Evolutionary conservation across 2,113 vertebrate species (phyloP), one percentile per base, ranked within the genome.

Genomic region (Chlorocebus sabaeus): DNA sequence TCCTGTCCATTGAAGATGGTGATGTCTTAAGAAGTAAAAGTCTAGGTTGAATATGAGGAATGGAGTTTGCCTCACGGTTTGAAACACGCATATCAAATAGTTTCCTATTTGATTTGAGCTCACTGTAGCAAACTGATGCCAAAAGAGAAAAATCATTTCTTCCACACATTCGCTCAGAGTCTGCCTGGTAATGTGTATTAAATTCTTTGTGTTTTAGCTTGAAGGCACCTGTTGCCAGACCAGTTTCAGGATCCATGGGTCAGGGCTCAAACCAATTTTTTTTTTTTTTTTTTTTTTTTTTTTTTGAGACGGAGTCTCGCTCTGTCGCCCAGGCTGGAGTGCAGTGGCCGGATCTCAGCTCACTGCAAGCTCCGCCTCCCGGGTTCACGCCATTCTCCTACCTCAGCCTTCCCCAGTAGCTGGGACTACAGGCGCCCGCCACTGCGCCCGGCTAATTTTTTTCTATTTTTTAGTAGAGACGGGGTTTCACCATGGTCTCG

Each of bases 151-250:
- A 89, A 30, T 87, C 96, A 98, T 97, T 99, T 79, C 98, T 98
- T 1, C 99, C 99, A 2, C 99, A 99, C 99, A 99, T 99, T 84
- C 98, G 98, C 57, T 99, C 99, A 14, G 99, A 99, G 98, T 99
- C 99, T 17, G 89, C 98, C 93, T 99, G 99, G 97, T 99, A 99
- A 98, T 99, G 98, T 0, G 98, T 99, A 27, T 99, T 99, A 7
- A 99, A 99, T 98, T 99, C 99, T 82, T 99, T 99, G 97, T 99
- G 99, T 70, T 99, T 99, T 64, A 99, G 99, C 96, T 99, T 99
- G 98, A 99, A 99, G 0, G 99, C 99, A 17, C 99, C 99, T 7
- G 99, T 99, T 97, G 99, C 99, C 59, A 99, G 98, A 85, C 99
- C 99, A 0, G 98, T 99, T 98, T 99, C 99, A 0, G 99, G 78